Evolutionary conservation across 2,797 vertebrate species (phyloP).

Genomic region (Propithecus deckenii): DNA sequence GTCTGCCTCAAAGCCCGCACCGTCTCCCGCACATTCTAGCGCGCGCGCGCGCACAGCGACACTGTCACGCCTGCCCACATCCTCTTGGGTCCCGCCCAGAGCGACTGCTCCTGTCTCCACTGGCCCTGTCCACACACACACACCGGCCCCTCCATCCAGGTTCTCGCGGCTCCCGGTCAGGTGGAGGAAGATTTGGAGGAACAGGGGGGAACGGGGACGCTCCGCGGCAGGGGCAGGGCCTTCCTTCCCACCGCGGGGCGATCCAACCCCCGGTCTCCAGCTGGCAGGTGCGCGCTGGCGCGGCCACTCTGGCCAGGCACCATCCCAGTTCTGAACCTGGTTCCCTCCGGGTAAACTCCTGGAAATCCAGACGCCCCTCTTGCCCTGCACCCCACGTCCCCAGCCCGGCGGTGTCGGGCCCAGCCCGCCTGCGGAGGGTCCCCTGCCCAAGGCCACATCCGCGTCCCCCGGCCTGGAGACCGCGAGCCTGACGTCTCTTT

Average conservation of each 20-base stretch:
- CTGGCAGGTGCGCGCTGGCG: neutral
- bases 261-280: neutral
- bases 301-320: neutral
- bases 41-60: rapidly evolving
- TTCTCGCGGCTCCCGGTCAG: neutral
- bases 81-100: neutral
- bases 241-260: neutral
- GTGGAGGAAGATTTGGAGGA: neutral
- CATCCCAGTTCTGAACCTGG: neutral
- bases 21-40: no score
- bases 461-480: neutral
- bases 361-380: neutral
- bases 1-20: neutral
- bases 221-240: neutral
- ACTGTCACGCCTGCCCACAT: neutral
- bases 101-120: neutral
- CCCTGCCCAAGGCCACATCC: neutral
- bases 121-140: neutral
- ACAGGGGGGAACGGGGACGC: neutral
- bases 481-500: conserved; percentile 31
- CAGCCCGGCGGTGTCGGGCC: neutral
- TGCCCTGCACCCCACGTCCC: neutral
- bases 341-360: neutral
- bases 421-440: neutral
- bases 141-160: neutral